phyloP scores from a whole-genome alignment of 2,888 invertebrate genomes.

The Pterobdella sp. region DNA sequence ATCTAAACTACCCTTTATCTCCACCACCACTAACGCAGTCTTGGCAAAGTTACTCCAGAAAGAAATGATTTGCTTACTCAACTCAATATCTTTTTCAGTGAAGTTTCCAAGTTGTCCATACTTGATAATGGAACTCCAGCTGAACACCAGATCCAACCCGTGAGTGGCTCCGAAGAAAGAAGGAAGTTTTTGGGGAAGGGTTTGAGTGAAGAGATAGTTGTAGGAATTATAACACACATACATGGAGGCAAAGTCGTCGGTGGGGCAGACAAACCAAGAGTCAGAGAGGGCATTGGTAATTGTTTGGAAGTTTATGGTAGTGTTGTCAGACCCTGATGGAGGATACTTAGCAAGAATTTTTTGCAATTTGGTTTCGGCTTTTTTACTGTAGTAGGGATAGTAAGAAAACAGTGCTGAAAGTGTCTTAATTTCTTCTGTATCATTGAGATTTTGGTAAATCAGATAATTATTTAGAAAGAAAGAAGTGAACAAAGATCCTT shows the following conservation, averaged over 20 bases:
- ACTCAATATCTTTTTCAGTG: constrained; percentile 70
- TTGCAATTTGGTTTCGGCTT: no score
- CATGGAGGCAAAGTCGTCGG: constrained; percentile 80
- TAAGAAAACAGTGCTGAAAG: constrained; percentile 75
- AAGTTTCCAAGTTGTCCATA: constrained; percentile 70
- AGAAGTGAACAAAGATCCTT: no score
- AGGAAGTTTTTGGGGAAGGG: constrained; percentile 68
- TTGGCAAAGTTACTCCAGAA: constrained; percentile 55
- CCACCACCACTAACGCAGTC: no score
- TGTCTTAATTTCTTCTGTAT: constrained; percentile 69
- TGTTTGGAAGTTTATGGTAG: constrained; percentile 74
- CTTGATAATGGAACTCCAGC: constrained; percentile 83
- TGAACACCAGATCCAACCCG: constrained; percentile 82
- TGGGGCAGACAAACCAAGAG: constrained; percentile 86
- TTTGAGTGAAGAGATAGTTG: constrained; percentile 81
- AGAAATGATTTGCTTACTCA: constrained; percentile 79
- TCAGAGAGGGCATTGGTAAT: constrained; percentile 89
- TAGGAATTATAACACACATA: constrained; percentile 80
- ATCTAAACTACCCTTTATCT: no score
- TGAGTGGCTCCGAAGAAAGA: constrained; percentile 94
- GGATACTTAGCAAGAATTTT: no score
- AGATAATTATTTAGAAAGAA: no score
- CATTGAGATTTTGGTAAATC: constrained; percentile 55
- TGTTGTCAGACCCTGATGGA: no score
- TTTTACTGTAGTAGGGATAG: constrained; percentile 47